phyloP scores from a whole-genome alignment of 1,140 invertebrate genomes.

The Drosophila sucinea region DNA sequence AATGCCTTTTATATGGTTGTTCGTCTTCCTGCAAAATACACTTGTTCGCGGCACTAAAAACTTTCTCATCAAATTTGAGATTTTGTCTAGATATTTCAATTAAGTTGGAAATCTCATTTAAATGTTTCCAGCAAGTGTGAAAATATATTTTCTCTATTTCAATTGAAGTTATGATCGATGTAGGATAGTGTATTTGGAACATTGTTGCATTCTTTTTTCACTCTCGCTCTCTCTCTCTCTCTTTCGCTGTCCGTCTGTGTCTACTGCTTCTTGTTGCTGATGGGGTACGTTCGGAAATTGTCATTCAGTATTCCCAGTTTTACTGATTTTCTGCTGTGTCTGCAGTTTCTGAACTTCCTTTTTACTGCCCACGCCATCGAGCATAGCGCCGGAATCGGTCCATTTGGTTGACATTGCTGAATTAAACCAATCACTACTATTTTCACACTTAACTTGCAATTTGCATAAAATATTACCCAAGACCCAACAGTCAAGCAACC shows the following conservation, averaged over 20 bases:
- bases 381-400: slow-evolving; percentile 36
- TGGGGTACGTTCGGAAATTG: slow-evolving; percentile 71
- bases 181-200: neutral
- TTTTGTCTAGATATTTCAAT: neutral
- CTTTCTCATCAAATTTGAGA: neutral
- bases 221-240: slow-evolving; percentile 36
- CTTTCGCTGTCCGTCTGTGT: slow-evolving; percentile 21
- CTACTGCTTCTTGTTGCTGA: slow-evolving; percentile 61
- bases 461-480: slow-evolving; percentile 82
- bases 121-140: no score
- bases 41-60: neutral
- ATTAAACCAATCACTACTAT: slow-evolving; percentile 82
- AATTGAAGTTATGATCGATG: neutral
- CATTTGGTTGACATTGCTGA: slow-evolving; percentile 80
- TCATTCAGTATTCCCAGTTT: slow-evolving; percentile 70
- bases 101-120: no score
- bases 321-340: slow-evolving; percentile 77
- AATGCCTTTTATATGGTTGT: slow-evolving; percentile 55
- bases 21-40: neutral
- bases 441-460: slow-evolving; percentile 82
- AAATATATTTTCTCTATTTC: no score
- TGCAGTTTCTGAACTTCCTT: slow-evolving; percentile 62
- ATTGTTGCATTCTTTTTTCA: neutral
- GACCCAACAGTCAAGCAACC: slow-evolving; percentile 76
- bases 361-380: slow-evolving; percentile 23